phyloP scores from a whole-genome alignment of 2,888 invertebrate species.

The Thera britannica region DNA sequence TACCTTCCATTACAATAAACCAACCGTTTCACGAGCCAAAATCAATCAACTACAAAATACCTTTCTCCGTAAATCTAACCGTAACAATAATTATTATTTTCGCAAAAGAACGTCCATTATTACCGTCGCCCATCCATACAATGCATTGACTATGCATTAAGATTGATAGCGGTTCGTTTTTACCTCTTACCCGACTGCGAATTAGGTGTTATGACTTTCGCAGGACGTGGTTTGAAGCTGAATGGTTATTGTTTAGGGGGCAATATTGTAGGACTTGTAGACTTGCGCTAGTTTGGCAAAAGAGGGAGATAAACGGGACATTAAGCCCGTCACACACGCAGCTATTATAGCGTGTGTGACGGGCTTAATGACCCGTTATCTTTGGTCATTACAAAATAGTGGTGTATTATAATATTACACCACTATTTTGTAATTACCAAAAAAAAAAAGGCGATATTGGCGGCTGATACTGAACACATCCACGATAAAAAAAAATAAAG shows the following conservation, averaged over 20 bases:
- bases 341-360: too few species aligned
- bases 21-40: too few species aligned
- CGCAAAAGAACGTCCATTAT: constrained; percentile 1
- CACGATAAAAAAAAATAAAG: too few species aligned
- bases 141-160: constrained; percentile 30
- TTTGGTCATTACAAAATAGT: too few species aligned
- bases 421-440: too few species aligned
- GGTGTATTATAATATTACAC: too few species aligned
- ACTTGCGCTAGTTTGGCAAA: not conserved
- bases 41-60: not conserved
- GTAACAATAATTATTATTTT: constrained; percentile 4
- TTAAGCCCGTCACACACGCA: too few species aligned
- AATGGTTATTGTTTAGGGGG: constrained; percentile 6
- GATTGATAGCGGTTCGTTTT: constrained; percentile 26
- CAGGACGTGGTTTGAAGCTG: constrained; percentile 22
- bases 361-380: too few species aligned
- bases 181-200: constrained; percentile 7
- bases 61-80: not conserved
- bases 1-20: too few species aligned
- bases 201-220: constrained; percentile 23
- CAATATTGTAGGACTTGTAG: not conserved
- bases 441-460: too few species aligned
- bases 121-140: constrained; percentile 20
- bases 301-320: not conserved
- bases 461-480: too few species aligned